These are phyloP conservation scores for Rhogogaster chlorosoma DNA, from an alignment of 2,888 invertebrate genomes.

Conservation along the genomic window DNA sequence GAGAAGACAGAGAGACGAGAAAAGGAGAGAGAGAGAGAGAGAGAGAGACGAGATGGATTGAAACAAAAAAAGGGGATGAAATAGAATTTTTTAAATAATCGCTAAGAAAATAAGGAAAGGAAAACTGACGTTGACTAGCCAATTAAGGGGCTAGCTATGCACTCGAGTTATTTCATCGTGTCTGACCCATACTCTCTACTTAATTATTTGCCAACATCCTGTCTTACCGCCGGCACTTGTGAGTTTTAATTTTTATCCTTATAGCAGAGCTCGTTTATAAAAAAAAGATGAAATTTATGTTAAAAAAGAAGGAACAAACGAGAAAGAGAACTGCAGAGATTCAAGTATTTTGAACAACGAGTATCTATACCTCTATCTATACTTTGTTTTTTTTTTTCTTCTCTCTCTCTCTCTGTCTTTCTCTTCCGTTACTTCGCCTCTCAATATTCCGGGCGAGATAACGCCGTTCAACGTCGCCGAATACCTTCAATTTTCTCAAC, in stretches of 20 bases:
- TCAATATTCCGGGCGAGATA: background rate
- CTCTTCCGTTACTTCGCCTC: background rate
- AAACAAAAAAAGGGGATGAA: background rate
- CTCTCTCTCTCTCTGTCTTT: background rate
- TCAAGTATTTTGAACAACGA: conserved; percentile 24
- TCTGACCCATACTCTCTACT: background rate
- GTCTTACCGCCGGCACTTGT: background rate
- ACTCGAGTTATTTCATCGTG: conserved; percentile 23
- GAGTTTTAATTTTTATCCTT: conserved; percentile 13
- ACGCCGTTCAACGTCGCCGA: background rate
- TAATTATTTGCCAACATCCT: background rate
- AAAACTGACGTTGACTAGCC: conserved; percentile 66
- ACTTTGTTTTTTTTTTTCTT: background rate
- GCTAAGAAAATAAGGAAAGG: background rate
- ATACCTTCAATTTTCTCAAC: background rate
- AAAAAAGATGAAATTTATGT: conserved; percentile 8
- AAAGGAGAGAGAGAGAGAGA: background rate
- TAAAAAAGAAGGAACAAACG: background rate
- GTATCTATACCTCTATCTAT: background rate
- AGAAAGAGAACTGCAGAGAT: background rate
- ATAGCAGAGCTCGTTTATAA: background rate
- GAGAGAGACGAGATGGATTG: background rate
- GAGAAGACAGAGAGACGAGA: conserved; percentile 15
- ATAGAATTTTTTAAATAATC: background rate
- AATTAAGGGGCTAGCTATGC: conserved; percentile 68